Base-by-base conservation (phyloP, 1,140 invertebrate species). In the Drosophila repleta region DNA sequence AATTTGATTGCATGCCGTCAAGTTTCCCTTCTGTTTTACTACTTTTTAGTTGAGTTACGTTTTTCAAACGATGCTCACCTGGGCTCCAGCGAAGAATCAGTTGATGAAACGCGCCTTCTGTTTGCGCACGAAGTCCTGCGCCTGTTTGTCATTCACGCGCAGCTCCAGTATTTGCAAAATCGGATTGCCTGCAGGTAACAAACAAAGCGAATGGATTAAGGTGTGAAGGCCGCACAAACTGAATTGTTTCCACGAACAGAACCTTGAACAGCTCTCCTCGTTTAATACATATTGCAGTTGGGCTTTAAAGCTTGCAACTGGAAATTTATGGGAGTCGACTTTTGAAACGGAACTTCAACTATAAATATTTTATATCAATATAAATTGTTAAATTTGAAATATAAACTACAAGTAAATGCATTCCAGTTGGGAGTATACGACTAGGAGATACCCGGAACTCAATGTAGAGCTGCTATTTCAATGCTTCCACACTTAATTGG, bases 61-160 rank as follows among this genome's bases (percentile, higher is more conserved):
- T 87, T 87, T 88, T 82, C 70, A 85, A 85, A 85, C 82, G 82
- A 37, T 64, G 62, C 58, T 75, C 56, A 63, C 67, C 61, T 77
- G 71, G 29, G 37, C 62, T 73, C n/a, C 37, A 17, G 29, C 49
- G 10, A 66, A 93, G 37, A 94, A 89, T 93, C 93, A 94, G 52
- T 81, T 90, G 76, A 91, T 82, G 69, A 81, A 76, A 39, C 91
- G 76, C 24, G 90, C 80, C 90, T 95, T 96, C 92, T 97, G 96
- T 90, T 97, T 96, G 90, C 96, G 96, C 13, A 97, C 96, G 93
- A 98, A 98, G 71, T 98, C 97, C 77, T 95, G 93, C 18, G 97
- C 97, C 76, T 95, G 92, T 90, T 96, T 96, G 92, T 99, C 97
- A 82, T 95, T 96, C 17, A 94, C 94, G 81, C 97, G 93, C 29